Evolutionary conservation across 2,113 vertebrate species (phyloP), one percentile per base, ranked within the genome.

Genomic region (Bubo scandiacus): DNA sequence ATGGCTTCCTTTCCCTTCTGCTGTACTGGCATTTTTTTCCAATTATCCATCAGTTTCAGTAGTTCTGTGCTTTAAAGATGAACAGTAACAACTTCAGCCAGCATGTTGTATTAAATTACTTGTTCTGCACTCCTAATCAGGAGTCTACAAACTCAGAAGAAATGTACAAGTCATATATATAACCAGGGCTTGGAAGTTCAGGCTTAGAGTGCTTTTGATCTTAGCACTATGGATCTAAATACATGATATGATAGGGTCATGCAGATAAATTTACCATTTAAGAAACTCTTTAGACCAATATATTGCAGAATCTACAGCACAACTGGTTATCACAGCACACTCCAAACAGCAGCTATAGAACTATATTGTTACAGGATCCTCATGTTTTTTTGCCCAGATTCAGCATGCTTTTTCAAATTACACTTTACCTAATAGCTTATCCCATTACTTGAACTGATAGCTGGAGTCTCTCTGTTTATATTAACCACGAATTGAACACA

Each of bases 21-120:
- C 83, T 83, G 40, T 75, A 40, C 51, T 88, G 71, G 22, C 45
- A 19, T 77, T 88, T 96, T 92, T 90, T 42, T 20, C 87, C 75
- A 93, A 67, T 94, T 95, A 75, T 74, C 68, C 68, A 82, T 88
- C 79, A 72, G 34, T 82, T 93, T 93, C 58, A 73, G 40, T 86
- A 80, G 67, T 92, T 88, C 59, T 90, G 55, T 84, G 65, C 59
- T 86, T 90, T 90, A 55, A 82, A 94, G 68, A 81, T 71, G 78
- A 94, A 55, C 71, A 85, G 70, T 67, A 72, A 91, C 43, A 88
- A 83, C 52, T 93, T 73, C 63, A 86, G 63, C 75, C 51, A 81
- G 52, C 20, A 15, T 5, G 2, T 47, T 63, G 71, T 45, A 67
- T 40, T 92, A 68, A 89, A 70, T 93, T 74, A 93, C 73, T 93